These are phyloP conservation scores for Bombus polaris DNA, from an alignment of 1,140 invertebrate genomes.

Conservation along the genomic window DNA sequence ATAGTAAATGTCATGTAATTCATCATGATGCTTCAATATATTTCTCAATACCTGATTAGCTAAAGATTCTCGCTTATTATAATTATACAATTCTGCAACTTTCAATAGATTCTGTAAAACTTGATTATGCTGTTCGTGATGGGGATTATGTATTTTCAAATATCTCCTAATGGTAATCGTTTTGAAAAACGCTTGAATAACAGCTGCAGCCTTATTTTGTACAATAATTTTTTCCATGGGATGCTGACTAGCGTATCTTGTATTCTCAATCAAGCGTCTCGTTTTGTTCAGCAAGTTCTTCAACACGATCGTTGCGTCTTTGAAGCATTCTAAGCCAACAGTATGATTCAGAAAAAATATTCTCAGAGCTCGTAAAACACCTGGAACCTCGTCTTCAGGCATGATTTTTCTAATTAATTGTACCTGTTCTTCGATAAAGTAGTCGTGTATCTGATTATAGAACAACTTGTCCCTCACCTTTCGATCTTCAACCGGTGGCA, in stretches of 20 bases:
- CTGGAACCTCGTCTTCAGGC: neutral
- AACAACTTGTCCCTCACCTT: slow-evolving; percentile 40
- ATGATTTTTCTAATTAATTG: slow-evolving; percentile 25
- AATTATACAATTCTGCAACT: slow-evolving; percentile 56
- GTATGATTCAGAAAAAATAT: slow-evolving; percentile 63
- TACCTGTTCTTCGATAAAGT: slow-evolving; percentile 66
- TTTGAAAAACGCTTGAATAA: slow-evolving; percentile 66
- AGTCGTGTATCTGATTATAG: slow-evolving; percentile 58
- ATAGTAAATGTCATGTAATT: slow-evolving; percentile 46
- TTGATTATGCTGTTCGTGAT: slow-evolving; percentile 41
- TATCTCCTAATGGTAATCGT: slow-evolving; percentile 58
- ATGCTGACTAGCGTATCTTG: neutral
- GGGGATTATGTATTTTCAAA: slow-evolving; percentile 46
- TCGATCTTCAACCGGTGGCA: slow-evolving; percentile 32
- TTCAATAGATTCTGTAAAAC: slow-evolving; percentile 42
- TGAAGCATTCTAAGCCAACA: slow-evolving; percentile 38
- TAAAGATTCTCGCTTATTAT: slow-evolving; percentile 39
- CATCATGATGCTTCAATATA: slow-evolving; percentile 40
- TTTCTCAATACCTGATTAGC: slow-evolving; percentile 48
- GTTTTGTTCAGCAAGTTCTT: neutral
- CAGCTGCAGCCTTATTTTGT: slow-evolving; percentile 33
- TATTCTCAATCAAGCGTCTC: neutral
- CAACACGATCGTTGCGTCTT: neutral
- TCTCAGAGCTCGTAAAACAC: slow-evolving; percentile 39
- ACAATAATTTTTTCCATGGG: too few relatives aligned